Base-by-base conservation (phyloP, 2,888 invertebrate genomes). In the Agonopterix heracliana region DNA sequence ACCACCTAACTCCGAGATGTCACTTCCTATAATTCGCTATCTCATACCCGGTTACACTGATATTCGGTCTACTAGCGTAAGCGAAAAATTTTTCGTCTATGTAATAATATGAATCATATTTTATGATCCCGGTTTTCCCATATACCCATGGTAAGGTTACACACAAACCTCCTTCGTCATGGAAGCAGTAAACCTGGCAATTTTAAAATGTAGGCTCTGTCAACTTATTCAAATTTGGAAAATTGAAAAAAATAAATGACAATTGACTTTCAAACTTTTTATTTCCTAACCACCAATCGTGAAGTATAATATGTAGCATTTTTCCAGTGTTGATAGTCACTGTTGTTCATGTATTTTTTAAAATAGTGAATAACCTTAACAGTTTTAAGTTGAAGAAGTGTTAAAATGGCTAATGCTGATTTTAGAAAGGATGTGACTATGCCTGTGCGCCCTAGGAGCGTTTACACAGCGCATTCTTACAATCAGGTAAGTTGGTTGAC, bases 401-500 rank as follows among this genome's bases (percentile, higher is more conserved):
- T 73, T 74, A 78, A 71, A 78, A 89, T 89, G 89, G 86, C 87
- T 69, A 84, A 73, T 66, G 67, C 84, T 73, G 89, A 89, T 71
- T 87, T 81, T 77, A 78, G 88, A 66, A 88, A 88, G 66, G 87
- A 89, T 58, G 77, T 76, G 55, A 71, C 73, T 51, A 81, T 87
- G 71, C 84, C 90, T 36, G 89, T 91, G 59, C 89, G 92, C 56
- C 92, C 92, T 9, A 88, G 93, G 60, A 93, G 92, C 76, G 90
- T 93, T 49, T 93, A 92, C 65, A 92, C 92, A 44, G 90, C 92
- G 49, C 92, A 92, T 72, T 92, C 92, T 44, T 92, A 91, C 71
- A 87, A 89, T 63, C 89, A 89, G 84, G 89, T 86, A 59, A 56
- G 44, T n/a, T n/a, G n/a, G n/a, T n/a, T n/a, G n/a, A n/a, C n/a